Evolutionary conservation across 2,797 vertebrate genomes (phyloP), one percentile per base, ranked within the genome.

Genomic region (Balearica regulorum): DNA sequence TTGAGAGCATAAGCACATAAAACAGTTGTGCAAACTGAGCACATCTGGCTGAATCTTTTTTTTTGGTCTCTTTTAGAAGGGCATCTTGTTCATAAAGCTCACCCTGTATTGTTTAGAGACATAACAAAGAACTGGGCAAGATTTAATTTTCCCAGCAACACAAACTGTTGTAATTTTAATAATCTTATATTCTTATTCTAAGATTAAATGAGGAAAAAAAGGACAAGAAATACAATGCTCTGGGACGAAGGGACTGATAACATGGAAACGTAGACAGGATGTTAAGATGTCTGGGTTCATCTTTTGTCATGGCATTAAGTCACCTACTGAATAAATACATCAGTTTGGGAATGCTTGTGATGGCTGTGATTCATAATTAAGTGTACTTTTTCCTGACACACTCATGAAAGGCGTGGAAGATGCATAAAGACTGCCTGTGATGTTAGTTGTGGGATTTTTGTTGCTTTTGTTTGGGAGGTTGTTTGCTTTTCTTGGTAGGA

Each of bases 11-110:
- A 83, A 72, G 22, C 24, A 61, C 57, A 75, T 89, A 46, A 89
- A 96, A 49, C 39, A 95, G 39, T 88, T 94, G 76, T 62, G 37
- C 80, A 93, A 84, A 76, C 66, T 39, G 83, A 82, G 73, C 48
- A 86, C 48, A 96, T 91, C 73, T 93, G 85, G 39, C 31, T 55
- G 73, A 55, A 73, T 84, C 43, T 88, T 78, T 22, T 77, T 17
- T 41, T 93, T 71, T 82, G 61, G 11, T 57, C 61, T 87, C 43
- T 16, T 48, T 76, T 51, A 55, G 69, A 79, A 86, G n/a, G 28
- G 12, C 5, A 71, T 49, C 79, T 82, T 87, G 20, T 64, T 90
- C 62, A 28, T 54, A 49, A 65, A 72, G 19, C 8, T 93, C 58
- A n/a, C 17, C 3, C 11, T 66, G 2, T 48, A 16, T 35, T 88